Conservation (phyloP, 2,113 vertebrate species). For the Cyanocitta stelleri region DNA sequence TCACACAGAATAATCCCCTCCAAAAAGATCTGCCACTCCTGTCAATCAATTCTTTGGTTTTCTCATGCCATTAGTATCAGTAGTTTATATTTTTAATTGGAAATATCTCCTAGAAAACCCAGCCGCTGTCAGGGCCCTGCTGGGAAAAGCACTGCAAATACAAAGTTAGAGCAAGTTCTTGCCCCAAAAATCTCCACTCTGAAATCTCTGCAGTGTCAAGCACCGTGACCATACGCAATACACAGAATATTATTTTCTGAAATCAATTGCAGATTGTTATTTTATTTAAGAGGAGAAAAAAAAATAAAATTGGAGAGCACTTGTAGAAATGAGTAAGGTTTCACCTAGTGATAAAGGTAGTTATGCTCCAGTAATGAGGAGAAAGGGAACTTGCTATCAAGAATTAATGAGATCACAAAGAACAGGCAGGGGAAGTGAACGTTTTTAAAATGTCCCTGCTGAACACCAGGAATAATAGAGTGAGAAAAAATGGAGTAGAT, state of each 20-base stretch:
- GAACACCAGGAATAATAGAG: constrained; percentile 80
- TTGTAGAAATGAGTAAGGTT: constrained; percentile 44
- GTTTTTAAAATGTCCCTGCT: constrained; percentile 65
- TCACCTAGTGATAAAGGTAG: constrained; percentile 48
- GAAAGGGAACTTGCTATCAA: constrained; percentile 63
- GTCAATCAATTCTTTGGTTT: neutral
- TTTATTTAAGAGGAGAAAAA: neutral
- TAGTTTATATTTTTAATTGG: neutral
- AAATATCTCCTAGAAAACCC: neutral
- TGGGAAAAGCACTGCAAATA: neutral
- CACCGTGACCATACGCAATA: neutral
- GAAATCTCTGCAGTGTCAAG: neutral
- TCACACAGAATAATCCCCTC: neutral
- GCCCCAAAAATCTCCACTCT: neutral
- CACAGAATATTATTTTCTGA: neutral
- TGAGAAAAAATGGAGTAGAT: constrained; percentile 93
- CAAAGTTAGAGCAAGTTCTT: neutral
- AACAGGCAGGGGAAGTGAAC: constrained; percentile 73
- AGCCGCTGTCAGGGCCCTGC: accelerated
- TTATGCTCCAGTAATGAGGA: constrained; percentile 68
- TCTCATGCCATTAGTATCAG: neutral
- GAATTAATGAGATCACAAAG: constrained; percentile 81
- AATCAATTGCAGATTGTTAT: neutral
- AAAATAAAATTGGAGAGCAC: neutral
- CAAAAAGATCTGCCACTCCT: neutral